Base-by-base conservation (phyloP, 2,888 invertebrate species). In the Drosophila meridionalis region DNA sequence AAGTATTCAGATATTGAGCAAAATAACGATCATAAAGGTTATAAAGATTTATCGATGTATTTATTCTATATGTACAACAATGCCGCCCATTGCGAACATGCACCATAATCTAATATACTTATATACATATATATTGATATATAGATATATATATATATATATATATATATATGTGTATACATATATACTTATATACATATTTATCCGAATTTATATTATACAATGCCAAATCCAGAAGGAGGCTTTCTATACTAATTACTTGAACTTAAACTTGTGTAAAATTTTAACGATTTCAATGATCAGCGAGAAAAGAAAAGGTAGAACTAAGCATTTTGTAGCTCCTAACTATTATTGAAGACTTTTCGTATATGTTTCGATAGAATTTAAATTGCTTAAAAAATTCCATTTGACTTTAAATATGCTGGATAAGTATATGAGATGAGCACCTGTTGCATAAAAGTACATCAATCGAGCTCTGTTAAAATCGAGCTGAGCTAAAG, bases 11-110 rank as follows among this genome's bases (percentile, higher is more conserved):
- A 20, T 34, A 73, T 12, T 32, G 12, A 52, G 11, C 9, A 26
- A 26, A 42, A 34, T 36, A 45, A 59, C 36, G 20, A 47, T 40
- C n/a, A 50, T 32, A 50, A 28, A 9, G 50, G 26, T 40, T 38
- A 20, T 38, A 38, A 60, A 30, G 20, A 48, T 42, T 43, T 55
- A 40, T 40, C 12, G 26, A 38, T 28, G 12, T 52, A 58, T 38
- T 34, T 34, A 70, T 40, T 50, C 26, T 52, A 58, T 28, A 56
- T 70, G 1, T 70, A 69, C 12, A 30, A 30, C 52, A 36, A 43
- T 47, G 61, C 74, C 64, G 64, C 56, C 59, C 71, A 57, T 40
- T 59, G 53, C 50, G 43, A 45, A 53, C 26, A 26, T 28, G 36
- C 42, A 61, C 47, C 20, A 9, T 38, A n/a, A 56, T 6, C 32